Conservation (phyloP, 2,797 vertebrate species). For the Mormyrops boulengeri region DNA sequence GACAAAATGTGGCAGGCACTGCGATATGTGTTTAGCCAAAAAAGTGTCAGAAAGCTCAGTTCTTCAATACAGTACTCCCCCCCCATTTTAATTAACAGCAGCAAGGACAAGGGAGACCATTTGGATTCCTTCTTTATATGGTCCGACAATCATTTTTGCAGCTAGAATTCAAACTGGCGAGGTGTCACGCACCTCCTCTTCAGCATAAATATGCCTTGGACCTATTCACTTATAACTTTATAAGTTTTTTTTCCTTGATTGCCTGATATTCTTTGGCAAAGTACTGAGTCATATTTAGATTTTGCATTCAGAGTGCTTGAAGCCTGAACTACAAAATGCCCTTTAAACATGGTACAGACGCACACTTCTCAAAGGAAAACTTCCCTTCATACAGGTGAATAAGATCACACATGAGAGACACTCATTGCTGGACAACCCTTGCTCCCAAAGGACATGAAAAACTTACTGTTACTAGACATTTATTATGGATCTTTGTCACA, state of each 20-base stretch:
- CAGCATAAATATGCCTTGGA: neutral
- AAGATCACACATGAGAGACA: neutral
- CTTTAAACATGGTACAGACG: neutral
- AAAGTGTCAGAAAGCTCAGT: conserved; percentile 23
- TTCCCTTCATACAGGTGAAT: neutral
- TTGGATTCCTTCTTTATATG: conserved; percentile 50
- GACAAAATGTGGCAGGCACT: neutral
- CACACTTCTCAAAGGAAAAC: neutral
- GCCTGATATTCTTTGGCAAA: neutral
- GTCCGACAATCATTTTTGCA: neutral
- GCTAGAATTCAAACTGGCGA: conserved; percentile 7
- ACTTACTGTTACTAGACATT: neutral
- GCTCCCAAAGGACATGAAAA: neutral
- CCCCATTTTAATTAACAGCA: conserved; percentile 45
- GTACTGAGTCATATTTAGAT: neutral
- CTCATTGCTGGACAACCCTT: neutral
- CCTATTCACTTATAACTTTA: neutral
- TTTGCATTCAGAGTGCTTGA: neutral
- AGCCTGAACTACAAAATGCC: neutral
- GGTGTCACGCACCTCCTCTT: neutral
- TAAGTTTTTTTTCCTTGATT: neutral
- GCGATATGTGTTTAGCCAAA: conserved; percentile 12
- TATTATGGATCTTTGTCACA: neutral
- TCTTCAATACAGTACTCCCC: conserved; percentile 35
- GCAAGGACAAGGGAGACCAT: conserved; percentile 42